Evolutionary conservation across 2,113 vertebrate species (phyloP).

Genomic region (Oreochromis niloticus): DNA sequence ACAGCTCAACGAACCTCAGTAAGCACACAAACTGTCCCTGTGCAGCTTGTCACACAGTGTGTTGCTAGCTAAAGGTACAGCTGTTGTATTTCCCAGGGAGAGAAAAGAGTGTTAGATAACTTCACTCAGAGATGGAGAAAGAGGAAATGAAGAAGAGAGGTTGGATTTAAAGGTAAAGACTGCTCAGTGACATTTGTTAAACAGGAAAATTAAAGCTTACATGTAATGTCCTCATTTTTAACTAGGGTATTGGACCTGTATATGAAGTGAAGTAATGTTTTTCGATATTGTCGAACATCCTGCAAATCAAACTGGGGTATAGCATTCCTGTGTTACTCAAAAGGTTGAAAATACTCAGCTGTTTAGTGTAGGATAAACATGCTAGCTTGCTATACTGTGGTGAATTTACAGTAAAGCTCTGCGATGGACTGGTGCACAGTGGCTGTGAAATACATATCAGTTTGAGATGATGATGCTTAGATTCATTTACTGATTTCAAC

Average conservation of each 20-base stretch:
- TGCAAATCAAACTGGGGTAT: not conserved
- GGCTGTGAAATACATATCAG: not conserved
- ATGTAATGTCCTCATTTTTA: not conserved
- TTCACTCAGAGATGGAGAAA: not conserved
- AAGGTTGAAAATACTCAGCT: not conserved
- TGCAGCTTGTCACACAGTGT: not conserved
- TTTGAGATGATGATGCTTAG: not conserved
- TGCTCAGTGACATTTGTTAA: not conserved
- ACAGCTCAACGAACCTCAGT: not conserved
- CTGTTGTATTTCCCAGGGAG: not conserved
- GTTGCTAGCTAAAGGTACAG: not conserved
- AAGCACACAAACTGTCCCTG: not conserved
- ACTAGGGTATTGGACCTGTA: not conserved
- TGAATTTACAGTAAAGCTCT: not conserved
- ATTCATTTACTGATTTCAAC: not conserved
- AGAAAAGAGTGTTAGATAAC: not conserved
- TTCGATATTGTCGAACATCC: not conserved
- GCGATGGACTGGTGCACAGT: not conserved
- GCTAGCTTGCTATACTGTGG: not conserved
- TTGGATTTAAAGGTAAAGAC: not conserved
- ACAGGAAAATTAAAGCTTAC: not conserved
- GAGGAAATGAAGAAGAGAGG: not conserved
- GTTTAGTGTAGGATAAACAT: not conserved
- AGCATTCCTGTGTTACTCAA: not conserved
- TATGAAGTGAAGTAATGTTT: not conserved